A percentile compares a stretch with the other conserved stretches of the same genome.
phyloP scores from a whole-genome alignment of 2,888 invertebrate genomes.

The Xestoiulus laeticollis region DNA sequence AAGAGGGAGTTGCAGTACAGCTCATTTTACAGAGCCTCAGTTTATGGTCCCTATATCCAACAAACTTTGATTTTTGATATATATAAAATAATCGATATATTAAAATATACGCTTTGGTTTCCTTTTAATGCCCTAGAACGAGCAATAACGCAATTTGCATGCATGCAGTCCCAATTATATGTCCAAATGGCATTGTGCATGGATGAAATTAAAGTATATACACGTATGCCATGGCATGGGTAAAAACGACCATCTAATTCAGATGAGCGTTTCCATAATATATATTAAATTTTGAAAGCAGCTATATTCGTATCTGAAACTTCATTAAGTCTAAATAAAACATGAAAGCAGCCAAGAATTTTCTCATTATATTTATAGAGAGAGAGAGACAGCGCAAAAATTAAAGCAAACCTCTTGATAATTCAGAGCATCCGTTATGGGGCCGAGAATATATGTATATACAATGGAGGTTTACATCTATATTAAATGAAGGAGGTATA shows the following conservation, averaged over 20 bases:
- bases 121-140: neutral
- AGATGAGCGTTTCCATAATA: conserved; percentile 28
- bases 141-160: neutral
- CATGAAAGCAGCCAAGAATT: conserved; percentile 28
- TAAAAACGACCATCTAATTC: neutral
- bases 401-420: conserved; percentile 34
- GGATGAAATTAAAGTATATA: neutral
- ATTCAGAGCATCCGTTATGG: neutral
- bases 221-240: neutral
- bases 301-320: neutral
- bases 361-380: neutral
- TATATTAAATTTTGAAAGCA: conserved; percentile 28
- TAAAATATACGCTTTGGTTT: neutral
- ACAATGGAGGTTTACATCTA: neutral
- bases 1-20: neutral
- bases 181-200: neutral
- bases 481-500: conserved; percentile 1
- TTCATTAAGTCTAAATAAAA: conserved; percentile 37
- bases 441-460: neutral
- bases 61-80: neutral
- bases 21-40: neutral
- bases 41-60: neutral
- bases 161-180: neutral
- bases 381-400: conserved; percentile 6
- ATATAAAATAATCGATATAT: neutral